Base-by-base conservation (phyloP, 2,888 invertebrate species). In the Dicyrtoma fusca region DNA sequence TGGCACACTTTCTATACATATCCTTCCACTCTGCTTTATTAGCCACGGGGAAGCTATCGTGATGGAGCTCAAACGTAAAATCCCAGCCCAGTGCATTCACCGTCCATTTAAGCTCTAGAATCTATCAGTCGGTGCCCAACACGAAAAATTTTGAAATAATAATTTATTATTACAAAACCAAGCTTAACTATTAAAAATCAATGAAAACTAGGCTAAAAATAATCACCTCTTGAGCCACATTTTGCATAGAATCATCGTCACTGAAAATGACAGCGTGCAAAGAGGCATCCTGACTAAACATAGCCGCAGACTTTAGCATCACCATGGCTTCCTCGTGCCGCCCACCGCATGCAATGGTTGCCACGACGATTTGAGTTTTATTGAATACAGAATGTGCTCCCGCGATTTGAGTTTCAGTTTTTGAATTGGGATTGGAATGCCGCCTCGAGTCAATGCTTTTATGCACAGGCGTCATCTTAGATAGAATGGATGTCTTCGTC, bases 1-100 rank as follows among this genome's bases (percentile, higher is more conserved):
- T 91, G 68, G 97, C 95, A 86, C 97, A 97, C 6, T 93, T 93
- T 83, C 95, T 95, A 82, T 97, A 97, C 34, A 97, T 85, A 82
- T 89, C 90, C 82, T 89, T 88, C 97, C 97, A 97, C 21, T 57
- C 25, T 17, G 19, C 17, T 5, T 47, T 23, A 13, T 42, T n/a
- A 8, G 21, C 53, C 21, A 8, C 3, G 8, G 69, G 69, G 19
- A 69, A 69, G 57, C 69, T 57, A 13, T 21, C 23, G 21, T 3
- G 21, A 21, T 45, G 44, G 10, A 69, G 19, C n/a, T 55, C 69
- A 44, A 17, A 69, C 13, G 69, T 69, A 25, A 69, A 69, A 26
- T 69, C 69, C 44, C 19, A 44, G 3, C 69, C 69, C 1, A 59
- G 8, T n/a, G 68, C 5, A 19, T 68, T 68, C 34, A 68, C 13